Evolutionary conservation across 2,888 invertebrate genomes (phyloP).

Genomic region (Leucophenga maculata): DNA sequence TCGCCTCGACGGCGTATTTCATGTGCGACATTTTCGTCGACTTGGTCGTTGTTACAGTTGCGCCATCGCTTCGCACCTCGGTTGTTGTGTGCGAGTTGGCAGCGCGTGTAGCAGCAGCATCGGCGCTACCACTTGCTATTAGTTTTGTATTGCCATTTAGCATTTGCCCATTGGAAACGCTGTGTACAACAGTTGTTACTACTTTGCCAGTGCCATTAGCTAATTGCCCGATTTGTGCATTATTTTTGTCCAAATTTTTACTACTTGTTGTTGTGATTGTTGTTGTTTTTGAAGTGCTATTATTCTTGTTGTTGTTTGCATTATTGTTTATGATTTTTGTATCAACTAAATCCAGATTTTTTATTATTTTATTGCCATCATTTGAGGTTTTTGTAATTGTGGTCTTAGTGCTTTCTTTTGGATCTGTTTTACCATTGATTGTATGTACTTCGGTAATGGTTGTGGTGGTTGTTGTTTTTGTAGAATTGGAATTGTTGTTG

Average conservation of each 20-base stretch:
- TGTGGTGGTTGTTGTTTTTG: slow-evolving; percentile 42
- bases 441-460: slow-evolving; percentile 40
- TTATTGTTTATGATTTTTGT: slow-evolving; percentile 27
- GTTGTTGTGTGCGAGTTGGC: slow-evolving; percentile 46
- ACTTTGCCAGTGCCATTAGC: slow-evolving; percentile 24
- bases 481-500: slow-evolving; percentile 18
- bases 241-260: slow-evolving; percentile 31
- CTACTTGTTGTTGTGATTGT: slow-evolving; percentile 32
- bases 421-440: slow-evolving; percentile 31
- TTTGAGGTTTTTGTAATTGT: slow-evolving; percentile 24
- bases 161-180: slow-evolving; percentile 47
- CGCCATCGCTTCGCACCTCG: slow-evolving; percentile 56
- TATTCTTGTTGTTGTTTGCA: slow-evolving; percentile 20
- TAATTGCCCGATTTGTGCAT: slow-evolving; percentile 27
- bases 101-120: slow-evolving; percentile 53
- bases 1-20: slow-evolving; percentile 76
- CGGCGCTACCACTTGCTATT: slow-evolving; percentile 52
- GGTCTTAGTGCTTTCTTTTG: slow-evolving; percentile 16
- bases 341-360: no score
- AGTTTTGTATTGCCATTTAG: slow-evolving; percentile 51
- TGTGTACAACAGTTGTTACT: slow-evolving; percentile 48
- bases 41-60: slow-evolving; percentile 57
- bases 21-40: slow-evolving; percentile 71
- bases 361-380: neutral
- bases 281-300: slow-evolving; percentile 31